Evolutionary conservation across 2,888 invertebrate species (phyloP).

Genomic region (Drosophila seclusa): DNA sequence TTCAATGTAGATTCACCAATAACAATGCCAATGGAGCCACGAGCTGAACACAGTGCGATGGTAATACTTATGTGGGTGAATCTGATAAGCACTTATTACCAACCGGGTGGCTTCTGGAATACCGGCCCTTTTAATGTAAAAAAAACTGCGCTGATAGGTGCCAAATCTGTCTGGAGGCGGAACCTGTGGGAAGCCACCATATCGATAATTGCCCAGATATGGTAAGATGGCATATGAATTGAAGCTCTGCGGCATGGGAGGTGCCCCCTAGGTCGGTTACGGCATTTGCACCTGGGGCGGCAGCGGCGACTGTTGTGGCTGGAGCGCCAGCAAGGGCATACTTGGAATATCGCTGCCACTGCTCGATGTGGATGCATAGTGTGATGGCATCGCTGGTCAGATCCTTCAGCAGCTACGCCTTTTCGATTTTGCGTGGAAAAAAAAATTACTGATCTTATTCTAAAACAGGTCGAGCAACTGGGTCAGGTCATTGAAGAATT

Average conservation of each 20-base stretch:
- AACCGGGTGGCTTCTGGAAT: slow-evolving; percentile 85
- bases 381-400: slow-evolving; percentile 89
- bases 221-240: slow-evolving; percentile 95
- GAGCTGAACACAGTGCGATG: slow-evolving; percentile 27
- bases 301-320: slow-evolving; percentile 74
- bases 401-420: slow-evolving; percentile 98
- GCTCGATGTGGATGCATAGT: slow-evolving; percentile 85
- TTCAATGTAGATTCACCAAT: slow-evolving; percentile 32
- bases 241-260: slow-evolving; percentile 93
- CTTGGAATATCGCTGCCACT: slow-evolving; percentile 72
- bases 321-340: slow-evolving; percentile 53
- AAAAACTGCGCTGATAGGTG: slow-evolving; percentile 80
- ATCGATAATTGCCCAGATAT: slow-evolving; percentile 88
- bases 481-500: slow-evolving; percentile 97
- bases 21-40: slow-evolving; percentile 28
- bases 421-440: slow-evolving; percentile 99
- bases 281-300: slow-evolving; percentile 86
- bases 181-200: slow-evolving; percentile 86
- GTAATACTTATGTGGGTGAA: not conserved
- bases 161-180: slow-evolving; percentile 84
- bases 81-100: slow-evolving; percentile 72
- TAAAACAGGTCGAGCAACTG: slow-evolving; percentile 97
- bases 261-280: slow-evolving; percentile 91
- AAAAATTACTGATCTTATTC: slow-evolving; percentile 98
- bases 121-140: slow-evolving; percentile 82